phyloP scores from a whole-genome alignment of 1,140 invertebrate species.

The Drosophila kohkoa region DNA sequence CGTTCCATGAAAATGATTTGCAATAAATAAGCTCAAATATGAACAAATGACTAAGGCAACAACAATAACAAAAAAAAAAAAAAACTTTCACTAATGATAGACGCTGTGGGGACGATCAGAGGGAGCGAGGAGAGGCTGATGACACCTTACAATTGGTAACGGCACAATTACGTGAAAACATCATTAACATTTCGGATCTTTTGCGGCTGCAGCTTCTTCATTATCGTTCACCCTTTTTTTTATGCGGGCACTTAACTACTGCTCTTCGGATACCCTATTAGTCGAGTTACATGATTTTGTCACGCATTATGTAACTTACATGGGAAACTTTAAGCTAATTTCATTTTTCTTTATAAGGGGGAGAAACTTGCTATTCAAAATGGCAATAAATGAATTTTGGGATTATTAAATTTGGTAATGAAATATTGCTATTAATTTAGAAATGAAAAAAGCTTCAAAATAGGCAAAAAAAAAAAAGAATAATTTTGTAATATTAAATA shows the following conservation, averaged over 20 bases:
- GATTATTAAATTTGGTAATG: not conserved
- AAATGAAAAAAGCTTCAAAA: too few species aligned
- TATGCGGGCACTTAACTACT: not conserved
- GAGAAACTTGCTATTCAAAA: not conserved
- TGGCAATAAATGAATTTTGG: not conserved
- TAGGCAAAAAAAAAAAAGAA: too few species aligned
- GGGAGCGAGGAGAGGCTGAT: not conserved
- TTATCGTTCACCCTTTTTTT: constrained; percentile 31
- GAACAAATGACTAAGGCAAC: constrained; percentile 32
- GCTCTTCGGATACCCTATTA: constrained; percentile 1
- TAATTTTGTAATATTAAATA: too few species aligned
- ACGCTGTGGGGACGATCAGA: constrained; percentile 2
- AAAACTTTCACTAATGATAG: constrained; percentile 77
- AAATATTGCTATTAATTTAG: too few species aligned
- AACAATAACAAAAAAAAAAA: constrained; percentile 16
- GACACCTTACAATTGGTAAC: constrained; percentile 57
- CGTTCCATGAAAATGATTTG: constrained; percentile 56
- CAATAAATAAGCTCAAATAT: constrained; percentile 57
- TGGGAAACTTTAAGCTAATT: not conserved
- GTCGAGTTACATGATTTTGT: constrained; percentile 4
- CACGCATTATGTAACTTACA: not conserved
- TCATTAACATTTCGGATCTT: constrained; percentile 63
- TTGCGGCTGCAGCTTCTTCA: constrained; percentile 26
- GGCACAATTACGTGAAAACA: constrained; percentile 54
- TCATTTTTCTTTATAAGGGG: not conserved